Evolutionary conservation across 2,888 invertebrate species (phyloP).

Genomic region (Phaonia tiefii): DNA sequence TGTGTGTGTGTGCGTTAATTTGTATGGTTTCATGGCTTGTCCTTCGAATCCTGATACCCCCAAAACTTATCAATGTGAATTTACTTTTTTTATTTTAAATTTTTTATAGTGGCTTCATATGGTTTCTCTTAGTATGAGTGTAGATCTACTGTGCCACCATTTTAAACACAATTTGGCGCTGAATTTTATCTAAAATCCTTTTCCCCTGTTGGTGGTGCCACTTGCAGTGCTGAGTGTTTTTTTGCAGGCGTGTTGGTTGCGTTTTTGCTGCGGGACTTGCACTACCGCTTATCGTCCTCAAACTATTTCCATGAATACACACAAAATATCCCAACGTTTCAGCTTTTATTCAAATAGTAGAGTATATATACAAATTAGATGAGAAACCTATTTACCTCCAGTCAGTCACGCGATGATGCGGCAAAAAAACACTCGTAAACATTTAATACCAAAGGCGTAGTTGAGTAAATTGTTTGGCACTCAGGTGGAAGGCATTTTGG

Average conservation of each 20-base stretch:
- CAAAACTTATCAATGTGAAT: constrained; percentile 53
- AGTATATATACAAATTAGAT: constrained; percentile 28
- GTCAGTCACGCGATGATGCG: neutral
- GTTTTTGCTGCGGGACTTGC: neutral
- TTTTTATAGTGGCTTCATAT: constrained; percentile 31
- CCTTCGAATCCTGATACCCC: neutral
- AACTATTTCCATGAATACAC: constrained; percentile 7
- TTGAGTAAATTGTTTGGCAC: neutral
- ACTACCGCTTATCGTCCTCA: constrained; percentile 2
- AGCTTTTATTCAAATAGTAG: neutral
- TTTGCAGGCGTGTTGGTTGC: neutral
- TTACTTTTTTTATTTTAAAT: constrained; percentile 54
- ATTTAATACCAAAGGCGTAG: neutral
- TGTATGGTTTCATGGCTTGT: no score
- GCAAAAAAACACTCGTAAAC: neutral
- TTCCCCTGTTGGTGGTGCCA: neutral
- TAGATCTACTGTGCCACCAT: constrained; percentile 61
- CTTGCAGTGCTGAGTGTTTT: constrained; percentile 4
- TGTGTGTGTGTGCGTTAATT: constrained; percentile 4
- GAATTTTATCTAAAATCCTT: constrained; percentile 19
- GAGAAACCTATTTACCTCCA: constrained; percentile 14
- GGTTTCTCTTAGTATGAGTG: constrained; percentile 48
- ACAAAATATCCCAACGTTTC: neutral
- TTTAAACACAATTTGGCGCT: constrained; percentile 57
- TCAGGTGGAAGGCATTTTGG: no score